Evolutionary conservation across 2,888 invertebrate species (phyloP).

Genomic region (Torymus auratus): DNA sequence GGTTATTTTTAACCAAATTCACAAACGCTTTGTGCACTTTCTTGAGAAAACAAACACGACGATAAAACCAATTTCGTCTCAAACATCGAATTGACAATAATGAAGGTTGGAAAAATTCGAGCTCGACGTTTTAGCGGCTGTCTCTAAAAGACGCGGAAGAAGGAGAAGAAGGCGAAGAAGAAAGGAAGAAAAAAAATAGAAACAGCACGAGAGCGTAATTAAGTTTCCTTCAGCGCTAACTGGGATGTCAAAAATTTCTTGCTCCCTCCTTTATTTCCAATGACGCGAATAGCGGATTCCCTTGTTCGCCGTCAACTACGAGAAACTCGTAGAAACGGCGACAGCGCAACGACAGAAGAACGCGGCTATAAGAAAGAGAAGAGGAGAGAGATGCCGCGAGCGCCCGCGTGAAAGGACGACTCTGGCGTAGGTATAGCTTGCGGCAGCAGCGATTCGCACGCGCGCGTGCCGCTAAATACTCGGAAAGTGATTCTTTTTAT

Average conservation of each 20-base stretch:
- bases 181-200: conserved; percentile 15
- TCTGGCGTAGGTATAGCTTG: not conserved
- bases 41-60: too few relatives aligned
- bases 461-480: conserved; percentile 18
- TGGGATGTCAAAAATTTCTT: conserved; percentile 55
- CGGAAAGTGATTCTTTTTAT: conserved; percentile 20
- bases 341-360: conserved; percentile 37
- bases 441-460: not conserved
- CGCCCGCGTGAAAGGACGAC: not conserved
- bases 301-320: conserved; percentile 48
- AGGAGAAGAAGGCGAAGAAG: not conserved
- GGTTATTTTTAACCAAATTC: too few relatives aligned
- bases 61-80: too few relatives aligned
- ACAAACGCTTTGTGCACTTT: too few relatives aligned
- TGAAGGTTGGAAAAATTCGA: too few relatives aligned
- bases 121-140: too few relatives aligned
- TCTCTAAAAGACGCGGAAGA: not conserved
- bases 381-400: not conserved
- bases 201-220: conserved; percentile 37
- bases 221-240: conserved; percentile 53
- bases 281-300: conserved; percentile 52
- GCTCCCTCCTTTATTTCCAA: conserved; percentile 40
- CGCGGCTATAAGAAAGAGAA: conserved; percentile 24
- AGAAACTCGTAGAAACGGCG: conserved; percentile 45
- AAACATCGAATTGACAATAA: too few relatives aligned